These are phyloP conservation scores for Trichonephila clavipes DNA, from an alignment of 1,140 invertebrate genomes.

Conservation along the genomic window DNA sequence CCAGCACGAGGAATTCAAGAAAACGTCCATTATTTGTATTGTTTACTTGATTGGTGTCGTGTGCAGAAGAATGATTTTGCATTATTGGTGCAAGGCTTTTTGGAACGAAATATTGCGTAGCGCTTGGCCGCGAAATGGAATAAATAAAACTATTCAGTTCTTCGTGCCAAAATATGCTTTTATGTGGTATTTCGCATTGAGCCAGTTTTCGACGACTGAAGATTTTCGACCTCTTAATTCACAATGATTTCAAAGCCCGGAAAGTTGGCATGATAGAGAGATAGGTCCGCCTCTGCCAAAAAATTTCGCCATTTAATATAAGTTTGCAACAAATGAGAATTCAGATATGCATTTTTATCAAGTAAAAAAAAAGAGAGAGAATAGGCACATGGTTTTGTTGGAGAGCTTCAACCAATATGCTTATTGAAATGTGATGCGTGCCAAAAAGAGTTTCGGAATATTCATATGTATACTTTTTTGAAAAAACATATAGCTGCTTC, in stretches of 20 bases:
- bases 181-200: neutral
- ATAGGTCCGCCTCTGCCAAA: neutral
- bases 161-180: constrained; percentile 20
- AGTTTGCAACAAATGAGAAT: constrained; percentile 25
- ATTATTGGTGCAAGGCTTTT: neutral
- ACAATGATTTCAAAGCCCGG: neutral
- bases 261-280: neutral
- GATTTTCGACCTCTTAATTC: constrained; percentile 11
- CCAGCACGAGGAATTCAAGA: neutral
- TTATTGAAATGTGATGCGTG: no score
- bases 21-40: neutral
- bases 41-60: neutral
- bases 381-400: no score
- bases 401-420: no score
- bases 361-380: neutral
- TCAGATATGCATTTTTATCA: neutral
- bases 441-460: neutral
- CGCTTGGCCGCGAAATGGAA: neutral
- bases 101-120: neutral
- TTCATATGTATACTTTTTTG: neutral
- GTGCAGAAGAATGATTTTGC: neutral
- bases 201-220: neutral
- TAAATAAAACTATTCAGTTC: neutral
- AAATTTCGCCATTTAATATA: neutral
- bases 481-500: neutral